Percentiles rank a stretch among this genome's conserved stretches.
phyloP scores from a whole-genome alignment of 2,888 invertebrate species.

The Resseliella maxima region DNA sequence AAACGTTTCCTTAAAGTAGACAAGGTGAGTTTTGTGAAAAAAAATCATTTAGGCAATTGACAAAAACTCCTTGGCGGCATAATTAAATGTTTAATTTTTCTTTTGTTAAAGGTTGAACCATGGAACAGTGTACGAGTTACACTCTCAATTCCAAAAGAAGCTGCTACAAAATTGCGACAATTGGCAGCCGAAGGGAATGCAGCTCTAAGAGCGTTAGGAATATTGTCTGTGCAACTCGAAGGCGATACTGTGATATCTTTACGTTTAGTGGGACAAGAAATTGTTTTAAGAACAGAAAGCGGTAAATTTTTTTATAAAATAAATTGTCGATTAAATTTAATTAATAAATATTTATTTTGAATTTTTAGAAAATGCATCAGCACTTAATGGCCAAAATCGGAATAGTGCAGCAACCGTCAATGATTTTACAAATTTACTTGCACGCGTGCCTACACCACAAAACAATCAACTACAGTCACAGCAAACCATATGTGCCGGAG shows the following conservation, averaged over 20 bases:
- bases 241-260: constrained; percentile 84
- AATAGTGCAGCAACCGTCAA: constrained; percentile 17
- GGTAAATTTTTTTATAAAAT: constrained; percentile 57
- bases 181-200: constrained; percentile 92
- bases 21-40: constrained; percentile 67
- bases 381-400: constrained; percentile 18
- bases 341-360: neutral
- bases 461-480: constrained; percentile 39
- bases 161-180: constrained; percentile 89
- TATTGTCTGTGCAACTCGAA: constrained; percentile 94
- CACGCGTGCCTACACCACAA: constrained; percentile 49
- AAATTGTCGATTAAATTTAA: neutral
- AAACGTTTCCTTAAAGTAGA: constrained; percentile 75
- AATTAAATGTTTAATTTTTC: neutral
- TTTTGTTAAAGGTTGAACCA: constrained; percentile 80
- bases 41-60: neutral
- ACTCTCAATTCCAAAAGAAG: constrained; percentile 96
- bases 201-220: constrained; percentile 89
- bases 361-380: constrained; percentile 23
- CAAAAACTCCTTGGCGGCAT: neutral
- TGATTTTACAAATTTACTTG: constrained; percentile 52
- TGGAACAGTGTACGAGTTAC: constrained; percentile 98
- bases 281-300: constrained; percentile 71
- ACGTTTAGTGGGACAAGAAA: constrained; percentile 79
- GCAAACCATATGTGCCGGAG: constrained; percentile 54